phyloP scores from a whole-genome alignment of 2,113 vertebrate genomes.

The Poecilia latipinna region DNA sequence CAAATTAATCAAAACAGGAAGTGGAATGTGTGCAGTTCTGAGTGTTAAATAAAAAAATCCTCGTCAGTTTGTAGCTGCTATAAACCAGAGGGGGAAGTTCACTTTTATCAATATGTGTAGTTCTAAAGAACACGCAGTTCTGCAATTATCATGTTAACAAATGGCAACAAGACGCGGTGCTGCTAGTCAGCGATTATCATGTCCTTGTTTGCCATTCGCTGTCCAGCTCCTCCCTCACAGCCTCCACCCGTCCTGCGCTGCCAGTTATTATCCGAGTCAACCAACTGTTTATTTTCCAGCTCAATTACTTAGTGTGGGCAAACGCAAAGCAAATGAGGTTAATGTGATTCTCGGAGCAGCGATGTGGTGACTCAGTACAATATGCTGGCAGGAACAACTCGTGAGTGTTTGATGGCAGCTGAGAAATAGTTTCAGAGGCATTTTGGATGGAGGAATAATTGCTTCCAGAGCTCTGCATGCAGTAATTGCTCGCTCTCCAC shows the following conservation, averaged over 20 bases:
- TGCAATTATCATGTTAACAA: background rate
- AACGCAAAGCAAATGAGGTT: slow-evolving; percentile 47
- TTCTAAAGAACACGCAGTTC: no score
- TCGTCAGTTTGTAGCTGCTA: no score
- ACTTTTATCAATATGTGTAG: no score
- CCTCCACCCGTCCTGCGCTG: slow-evolving; percentile 13
- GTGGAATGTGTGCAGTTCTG: no score
- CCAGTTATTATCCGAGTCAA: slow-evolving; percentile 40
- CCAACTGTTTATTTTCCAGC: slow-evolving; percentile 53
- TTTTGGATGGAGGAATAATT: slow-evolving; percentile 70
- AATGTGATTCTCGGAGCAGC: slow-evolving; percentile 47
- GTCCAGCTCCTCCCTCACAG: slow-evolving; percentile 13
- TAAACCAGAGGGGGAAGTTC: no score
- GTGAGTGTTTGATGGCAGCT: slow-evolving; percentile 46
- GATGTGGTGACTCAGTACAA: slow-evolving; percentile 60
- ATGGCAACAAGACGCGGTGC: background rate
- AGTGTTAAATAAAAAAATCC: no score
- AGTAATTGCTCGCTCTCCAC: slow-evolving; percentile 70
- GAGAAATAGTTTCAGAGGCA: slow-evolving; percentile 63
- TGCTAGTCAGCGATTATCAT: background rate
- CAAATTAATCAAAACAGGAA: no score
- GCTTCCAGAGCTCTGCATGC: slow-evolving; percentile 77
- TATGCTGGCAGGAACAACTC: slow-evolving; percentile 49
- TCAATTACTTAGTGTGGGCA: slow-evolving; percentile 38
- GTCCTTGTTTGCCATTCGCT: background rate